Evolutionary conservation across 2,797 vertebrate species (phyloP).

Genomic region (Cryptoblepharus egeriae): DNA sequence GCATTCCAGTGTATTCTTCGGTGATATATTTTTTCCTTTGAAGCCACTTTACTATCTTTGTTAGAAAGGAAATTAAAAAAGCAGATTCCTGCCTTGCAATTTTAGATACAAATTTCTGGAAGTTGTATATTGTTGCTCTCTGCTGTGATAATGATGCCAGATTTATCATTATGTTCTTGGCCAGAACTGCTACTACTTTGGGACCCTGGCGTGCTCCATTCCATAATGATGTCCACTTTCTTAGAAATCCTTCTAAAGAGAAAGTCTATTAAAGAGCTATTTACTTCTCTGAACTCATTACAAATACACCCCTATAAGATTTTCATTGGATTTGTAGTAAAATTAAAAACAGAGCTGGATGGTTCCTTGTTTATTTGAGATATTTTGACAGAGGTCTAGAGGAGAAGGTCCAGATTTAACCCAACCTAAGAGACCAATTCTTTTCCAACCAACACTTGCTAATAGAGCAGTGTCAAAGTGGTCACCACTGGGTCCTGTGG

Average conservation of each 20-base stretch:
- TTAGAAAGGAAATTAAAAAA: neutral
- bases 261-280: constrained; percentile 20
- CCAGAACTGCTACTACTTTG: neutral
- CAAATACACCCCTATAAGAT: neutral
- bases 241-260: neutral
- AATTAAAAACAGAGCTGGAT: neutral
- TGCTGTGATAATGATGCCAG: constrained; percentile 21
- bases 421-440: neutral
- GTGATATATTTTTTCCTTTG: neutral
- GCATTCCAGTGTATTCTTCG: constrained; percentile 46
- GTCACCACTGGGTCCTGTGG: too few species aligned
- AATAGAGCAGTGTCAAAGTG: too few species aligned
- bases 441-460: too few species aligned
- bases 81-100: constrained; percentile 21
- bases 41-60: constrained; percentile 26
- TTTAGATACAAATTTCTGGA: constrained; percentile 42
- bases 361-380: neutral
- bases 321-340: neutral
- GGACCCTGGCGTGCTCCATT: neutral
- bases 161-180: constrained; percentile 39
- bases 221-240: accelerated
- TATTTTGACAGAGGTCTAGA: neutral
- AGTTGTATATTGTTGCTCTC: constrained; percentile 1
- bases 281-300: neutral
- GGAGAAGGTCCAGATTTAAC: neutral